Base-by-base conservation (phyloP, 2,797 vertebrate species). In the Coregonus sp. region DNA sequence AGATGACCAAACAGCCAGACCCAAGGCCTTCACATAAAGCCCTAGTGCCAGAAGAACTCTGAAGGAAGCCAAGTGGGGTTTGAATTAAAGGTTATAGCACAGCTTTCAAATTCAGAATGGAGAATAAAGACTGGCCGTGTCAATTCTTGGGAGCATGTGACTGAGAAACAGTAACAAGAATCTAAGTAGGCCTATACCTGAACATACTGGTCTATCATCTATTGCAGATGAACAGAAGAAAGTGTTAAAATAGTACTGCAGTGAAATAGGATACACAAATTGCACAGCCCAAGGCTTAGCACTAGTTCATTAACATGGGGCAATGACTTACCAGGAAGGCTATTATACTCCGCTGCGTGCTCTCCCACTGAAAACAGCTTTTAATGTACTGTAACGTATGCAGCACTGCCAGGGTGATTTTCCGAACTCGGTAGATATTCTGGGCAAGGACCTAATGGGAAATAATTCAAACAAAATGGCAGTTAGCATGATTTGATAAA, bases 281-380 rank as follows among this genome's bases (percentile, higher is more conserved):
- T 86, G 79, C 86, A 89, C 80, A 85, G 88, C 89, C 84, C 68
- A 71, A 86, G 88, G 91, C 88, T 91, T 81, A 86, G 86, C 90
- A 85, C 78, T 85, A 86, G 82, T 89, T 89, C 91, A 90, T 92
- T 90, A 91, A 88, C 84, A 76, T 86, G 83, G 85, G 82, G 86
- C 88, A 88, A 89, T 86, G 84, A 92, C 97, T 97, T 95, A 99
- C 98, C 96, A 97, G 89, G 75, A 99, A 99, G 33, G 98, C 97
- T 85, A 93, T 85, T 90, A 97, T 76, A 85, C 98, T 99, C 87
- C 96, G 94, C 78, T 93, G 88, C 0, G 91, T 95, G 91, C 95
- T 98, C 88, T 99, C 97, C 98, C 98, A 99, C 84, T 97, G 96
- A 93, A 98, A 98, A 90, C 98, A 99, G 95, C 98, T 99, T 87